Evolutionary conservation across 2,888 invertebrate species (phyloP).

Genomic region (Aquatica leii): DNA sequence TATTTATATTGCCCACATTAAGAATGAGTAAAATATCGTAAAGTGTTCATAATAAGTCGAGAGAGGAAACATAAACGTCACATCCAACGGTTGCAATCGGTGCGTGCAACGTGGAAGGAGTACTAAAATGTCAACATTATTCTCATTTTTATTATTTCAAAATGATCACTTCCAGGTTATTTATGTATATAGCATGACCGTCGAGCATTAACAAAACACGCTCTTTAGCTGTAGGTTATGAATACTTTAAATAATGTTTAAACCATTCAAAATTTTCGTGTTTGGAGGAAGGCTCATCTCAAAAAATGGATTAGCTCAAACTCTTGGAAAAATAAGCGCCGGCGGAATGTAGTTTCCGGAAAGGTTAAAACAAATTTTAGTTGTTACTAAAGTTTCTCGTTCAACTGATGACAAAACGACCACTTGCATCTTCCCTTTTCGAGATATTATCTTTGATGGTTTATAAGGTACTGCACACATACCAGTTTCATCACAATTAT

Average conservation of each 20-base stretch:
- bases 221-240: background rate
- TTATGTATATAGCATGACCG: slow-evolving; percentile 9
- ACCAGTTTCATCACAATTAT: slow-evolving; percentile 6
- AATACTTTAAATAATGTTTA: background rate
- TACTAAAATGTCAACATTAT: slow-evolving; percentile 27
- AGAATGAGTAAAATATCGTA: background rate
- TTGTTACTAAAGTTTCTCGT: background rate
- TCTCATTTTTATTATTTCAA: background rate
- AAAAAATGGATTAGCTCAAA: background rate
- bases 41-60: background rate
- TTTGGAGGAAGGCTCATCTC: background rate
- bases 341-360: background rate
- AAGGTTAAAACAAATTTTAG: background rate
- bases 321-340: background rate
- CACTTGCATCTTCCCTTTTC: background rate
- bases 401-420: background rate
- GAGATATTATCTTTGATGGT: background rate
- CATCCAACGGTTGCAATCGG: background rate
- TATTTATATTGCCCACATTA: background rate
- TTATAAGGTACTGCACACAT: background rate
- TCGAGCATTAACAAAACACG: slow-evolving; percentile 2
- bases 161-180: slow-evolving; percentile 6
- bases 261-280: background rate
- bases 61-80: background rate
- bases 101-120: slow-evolving; percentile 44